Percentiles rank a stretch among this genome's conserved stretches.
phyloP scores from a whole-genome alignment of 2,888 invertebrate species.

The Notocelia uddmanniana region DNA sequence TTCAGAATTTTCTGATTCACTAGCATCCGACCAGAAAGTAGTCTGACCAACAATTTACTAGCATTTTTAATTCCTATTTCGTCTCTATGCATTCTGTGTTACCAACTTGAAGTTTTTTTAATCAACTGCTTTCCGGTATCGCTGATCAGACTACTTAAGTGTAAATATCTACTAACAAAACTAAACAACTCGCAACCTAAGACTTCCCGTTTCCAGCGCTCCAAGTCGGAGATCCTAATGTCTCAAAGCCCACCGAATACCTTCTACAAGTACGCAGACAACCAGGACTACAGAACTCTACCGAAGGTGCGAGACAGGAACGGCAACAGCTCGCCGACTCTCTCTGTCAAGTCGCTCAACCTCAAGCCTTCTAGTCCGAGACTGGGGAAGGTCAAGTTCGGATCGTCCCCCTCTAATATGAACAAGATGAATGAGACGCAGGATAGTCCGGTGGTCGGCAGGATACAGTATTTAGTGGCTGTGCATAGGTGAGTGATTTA shows the following conservation, averaged over 20 bases:
- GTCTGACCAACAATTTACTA: not conserved
- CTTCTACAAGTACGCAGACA: slow-evolving; percentile 55
- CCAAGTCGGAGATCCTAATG: slow-evolving; percentile 77
- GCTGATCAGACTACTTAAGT: not conserved
- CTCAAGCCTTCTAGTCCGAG: slow-evolving; percentile 59
- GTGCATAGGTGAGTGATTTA: slow-evolving; percentile 86
- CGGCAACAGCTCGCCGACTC: slow-evolving; percentile 62
- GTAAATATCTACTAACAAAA: slow-evolving; percentile 24
- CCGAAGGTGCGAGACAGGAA: slow-evolving; percentile 53
- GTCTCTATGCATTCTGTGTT: not conserved
- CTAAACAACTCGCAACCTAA: slow-evolving; percentile 20
- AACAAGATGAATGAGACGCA: slow-evolving; percentile 49
- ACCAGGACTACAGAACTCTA: slow-evolving; percentile 54
- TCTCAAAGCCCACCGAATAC: slow-evolving; percentile 73
- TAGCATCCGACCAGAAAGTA: not conserved
- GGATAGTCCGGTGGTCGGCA: slow-evolving; percentile 46
- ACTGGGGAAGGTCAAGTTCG: slow-evolving; percentile 61
- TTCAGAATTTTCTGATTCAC: not conserved
- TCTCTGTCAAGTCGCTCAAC: slow-evolving; percentile 63
- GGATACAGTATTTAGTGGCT: slow-evolving; percentile 89
- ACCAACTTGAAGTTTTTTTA: not conserved
- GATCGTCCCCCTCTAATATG: slow-evolving; percentile 67
- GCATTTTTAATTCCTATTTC: not conserved
- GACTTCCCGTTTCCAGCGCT: slow-evolving; percentile 70
- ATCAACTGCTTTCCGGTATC: not conserved